A percentile compares a stretch with the other conserved stretches of the same genome.
Conservation (phyloP, 2,888 invertebrate genomes). For the Euproctis similis region DNA sequence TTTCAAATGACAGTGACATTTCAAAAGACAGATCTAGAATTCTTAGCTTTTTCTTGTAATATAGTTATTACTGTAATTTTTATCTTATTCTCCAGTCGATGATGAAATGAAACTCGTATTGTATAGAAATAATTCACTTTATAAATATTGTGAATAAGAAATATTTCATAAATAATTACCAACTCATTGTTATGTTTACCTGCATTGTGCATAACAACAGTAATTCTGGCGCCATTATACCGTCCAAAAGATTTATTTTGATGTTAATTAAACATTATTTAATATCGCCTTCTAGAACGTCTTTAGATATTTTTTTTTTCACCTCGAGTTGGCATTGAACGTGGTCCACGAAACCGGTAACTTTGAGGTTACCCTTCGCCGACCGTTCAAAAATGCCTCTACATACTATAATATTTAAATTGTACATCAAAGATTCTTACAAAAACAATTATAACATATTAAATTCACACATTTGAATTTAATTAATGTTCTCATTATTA, state of each 20-base stretch:
- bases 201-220: too few relatives aligned
- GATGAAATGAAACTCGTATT: too few relatives aligned
- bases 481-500: slow-evolving; percentile 6
- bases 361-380: slow-evolving; percentile 66
- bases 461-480: slow-evolving; percentile 10
- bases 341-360: slow-evolving; percentile 66
- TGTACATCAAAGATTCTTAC: slow-evolving; percentile 24
- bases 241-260: slow-evolving; percentile 15
- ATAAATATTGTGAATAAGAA: too few relatives aligned
- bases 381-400: slow-evolving; percentile 38
- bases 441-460: slow-evolving; percentile 19
- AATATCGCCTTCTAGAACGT: slow-evolving; percentile 43
- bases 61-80: too few relatives aligned
- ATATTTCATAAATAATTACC: too few relatives aligned
- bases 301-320: slow-evolving; percentile 57
- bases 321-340: slow-evolving; percentile 67
- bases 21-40: too few relatives aligned
- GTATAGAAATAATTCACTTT: too few relatives aligned
- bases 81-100: too few relatives aligned
- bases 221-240: too few relatives aligned
- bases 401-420: slow-evolving; percentile 34
- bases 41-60: too few relatives aligned
- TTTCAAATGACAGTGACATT: too few relatives aligned
- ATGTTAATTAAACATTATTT: slow-evolving; percentile 23
- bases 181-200: too few relatives aligned